Conservation (phyloP, 2,888 invertebrate genomes). For the Bimastos eiseni region DNA sequence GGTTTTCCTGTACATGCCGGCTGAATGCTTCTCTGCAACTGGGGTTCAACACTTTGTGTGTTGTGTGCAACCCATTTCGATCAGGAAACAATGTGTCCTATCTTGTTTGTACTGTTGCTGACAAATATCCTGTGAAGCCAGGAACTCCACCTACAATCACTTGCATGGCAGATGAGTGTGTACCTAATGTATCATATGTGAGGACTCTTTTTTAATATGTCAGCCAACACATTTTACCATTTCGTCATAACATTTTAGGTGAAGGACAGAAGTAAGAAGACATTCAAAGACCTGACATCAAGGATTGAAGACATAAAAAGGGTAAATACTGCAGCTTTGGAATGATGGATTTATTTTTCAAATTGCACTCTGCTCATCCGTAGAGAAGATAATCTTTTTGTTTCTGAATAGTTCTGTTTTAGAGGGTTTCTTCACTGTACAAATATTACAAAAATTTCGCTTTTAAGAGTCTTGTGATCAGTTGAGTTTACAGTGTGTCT, state of each 20-base stretch:
- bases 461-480: background rate
- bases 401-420: background rate
- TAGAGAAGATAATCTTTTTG: background rate
- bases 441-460: background rate
- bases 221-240: background rate
- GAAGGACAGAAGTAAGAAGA: slow-evolving; percentile 69
- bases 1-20: no score
- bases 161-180: no score
- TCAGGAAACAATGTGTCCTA: no score
- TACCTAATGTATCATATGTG: background rate
- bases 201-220: background rate
- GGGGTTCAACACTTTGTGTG: no score
- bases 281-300: slow-evolving; percentile 76
- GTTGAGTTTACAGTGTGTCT: background rate
- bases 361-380: background rate
- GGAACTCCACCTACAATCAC: no score
- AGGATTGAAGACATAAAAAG: slow-evolving; percentile 64
- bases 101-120: no score
- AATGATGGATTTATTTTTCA: background rate
- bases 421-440: background rate
- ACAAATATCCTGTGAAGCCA: no score
- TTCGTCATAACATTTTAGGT: slow-evolving; percentile 66
- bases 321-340: slow-evolving; percentile 28
- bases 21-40: no score
- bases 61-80: no score